phyloP scores from a whole-genome alignment of 2,113 vertebrate species.

The Bungarus multicinctus region DNA sequence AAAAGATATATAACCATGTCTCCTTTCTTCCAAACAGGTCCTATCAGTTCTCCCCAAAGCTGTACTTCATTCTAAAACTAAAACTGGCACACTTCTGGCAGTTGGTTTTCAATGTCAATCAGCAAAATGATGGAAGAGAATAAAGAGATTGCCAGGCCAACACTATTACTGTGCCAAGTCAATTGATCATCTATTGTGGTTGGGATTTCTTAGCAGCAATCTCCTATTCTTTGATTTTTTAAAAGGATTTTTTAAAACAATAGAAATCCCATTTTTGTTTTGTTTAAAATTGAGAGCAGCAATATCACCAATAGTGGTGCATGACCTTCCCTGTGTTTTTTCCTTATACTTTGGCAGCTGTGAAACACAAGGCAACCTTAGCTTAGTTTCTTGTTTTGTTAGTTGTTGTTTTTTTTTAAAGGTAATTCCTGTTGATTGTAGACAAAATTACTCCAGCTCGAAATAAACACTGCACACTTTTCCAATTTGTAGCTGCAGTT shows the following conservation, averaged over 20 bases:
- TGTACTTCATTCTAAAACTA: neutral
- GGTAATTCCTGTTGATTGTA: neutral
- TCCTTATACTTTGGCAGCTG: neutral
- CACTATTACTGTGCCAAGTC: neutral
- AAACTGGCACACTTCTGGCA: neutral
- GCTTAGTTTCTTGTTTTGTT: neutral
- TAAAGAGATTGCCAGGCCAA: neutral
- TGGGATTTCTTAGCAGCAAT: neutral
- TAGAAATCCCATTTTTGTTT: neutral
- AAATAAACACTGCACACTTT: neutral
- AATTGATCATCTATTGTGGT: neutral
- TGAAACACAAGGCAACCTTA: neutral
- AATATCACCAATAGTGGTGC: neutral
- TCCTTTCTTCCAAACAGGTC: neutral
- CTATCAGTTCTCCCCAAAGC: neutral
- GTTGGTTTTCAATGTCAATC: neutral
- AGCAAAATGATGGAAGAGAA: neutral
- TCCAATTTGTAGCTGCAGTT: accelerated
- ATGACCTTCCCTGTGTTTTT: neutral
- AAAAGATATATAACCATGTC: neutral
- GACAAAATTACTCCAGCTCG: neutral
- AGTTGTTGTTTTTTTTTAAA: neutral
- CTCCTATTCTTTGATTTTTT: neutral
- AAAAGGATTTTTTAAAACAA: neutral
- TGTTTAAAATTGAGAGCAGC: neutral